Conservation (phyloP, 2,113 vertebrate genomes). For the Tupaia chinensis region DNA sequence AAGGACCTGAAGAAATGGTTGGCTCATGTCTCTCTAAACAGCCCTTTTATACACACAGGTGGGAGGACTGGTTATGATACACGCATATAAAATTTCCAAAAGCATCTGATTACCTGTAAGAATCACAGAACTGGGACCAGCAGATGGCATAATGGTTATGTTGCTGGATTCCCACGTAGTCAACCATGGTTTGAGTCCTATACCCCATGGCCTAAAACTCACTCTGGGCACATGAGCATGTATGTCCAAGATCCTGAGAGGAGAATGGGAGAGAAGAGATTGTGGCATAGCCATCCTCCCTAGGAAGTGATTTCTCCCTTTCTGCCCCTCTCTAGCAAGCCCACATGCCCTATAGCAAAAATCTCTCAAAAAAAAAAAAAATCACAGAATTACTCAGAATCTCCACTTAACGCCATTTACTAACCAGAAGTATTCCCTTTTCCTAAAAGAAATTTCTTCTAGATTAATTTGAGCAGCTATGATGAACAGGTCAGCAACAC, state of each 20-base stretch:
- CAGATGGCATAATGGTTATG: too few relatives aligned
- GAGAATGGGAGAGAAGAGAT: too few relatives aligned
- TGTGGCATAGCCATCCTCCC: too few relatives aligned
- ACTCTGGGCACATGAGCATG: too few relatives aligned
- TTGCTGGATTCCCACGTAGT: too few relatives aligned
- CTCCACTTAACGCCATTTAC: conserved; percentile 7
- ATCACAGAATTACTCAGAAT: conserved; percentile 25
- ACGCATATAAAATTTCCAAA: conserved; percentile 32
- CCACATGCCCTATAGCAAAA: too few relatives aligned
- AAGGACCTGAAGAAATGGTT: not conserved
- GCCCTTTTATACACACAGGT: not conserved
- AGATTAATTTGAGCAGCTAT: conserved; percentile 13
- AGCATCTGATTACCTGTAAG: not conserved
- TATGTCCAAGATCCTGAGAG: too few relatives aligned
- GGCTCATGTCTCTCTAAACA: conserved; percentile 29
- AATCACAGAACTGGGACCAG: conserved; percentile 1
- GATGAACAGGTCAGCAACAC: not conserved
- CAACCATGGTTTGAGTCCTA: too few relatives aligned
- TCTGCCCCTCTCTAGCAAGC: too few relatives aligned
- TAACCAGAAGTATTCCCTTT: conserved; percentile 37
- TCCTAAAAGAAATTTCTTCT: conserved; percentile 39
- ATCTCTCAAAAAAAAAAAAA: not conserved
- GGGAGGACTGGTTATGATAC: not conserved
- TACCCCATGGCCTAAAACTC: too few relatives aligned
- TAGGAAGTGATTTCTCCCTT: too few relatives aligned